These are phyloP conservation scores for Coregonus sp. DNA, from an alignment of 2,797 vertebrate species.

Conservation along the genomic window DNA sequence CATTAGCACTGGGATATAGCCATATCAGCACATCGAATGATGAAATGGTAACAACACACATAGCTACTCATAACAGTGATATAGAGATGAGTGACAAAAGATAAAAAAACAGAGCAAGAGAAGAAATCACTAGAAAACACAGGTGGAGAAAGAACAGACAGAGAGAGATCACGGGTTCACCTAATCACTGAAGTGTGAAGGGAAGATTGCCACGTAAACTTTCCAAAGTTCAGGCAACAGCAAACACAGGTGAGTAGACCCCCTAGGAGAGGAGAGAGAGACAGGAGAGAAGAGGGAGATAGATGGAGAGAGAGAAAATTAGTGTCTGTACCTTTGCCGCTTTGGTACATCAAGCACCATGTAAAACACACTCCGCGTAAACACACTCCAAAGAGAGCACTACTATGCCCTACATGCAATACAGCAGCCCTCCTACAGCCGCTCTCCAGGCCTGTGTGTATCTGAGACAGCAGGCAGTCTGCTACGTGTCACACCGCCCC, in stretches of 20 bases:
- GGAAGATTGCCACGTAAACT: slow-evolving; percentile 66
- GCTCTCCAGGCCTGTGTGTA: not conserved
- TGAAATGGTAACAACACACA: not conserved
- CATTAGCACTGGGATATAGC: too few relatives aligned
- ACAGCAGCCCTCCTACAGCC: slow-evolving; percentile 20
- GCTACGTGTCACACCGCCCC: not conserved
- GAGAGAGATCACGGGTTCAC: slow-evolving; percentile 21
- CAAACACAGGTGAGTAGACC: slow-evolving; percentile 59
- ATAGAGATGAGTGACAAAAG: not conserved
- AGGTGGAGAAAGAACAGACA: not conserved
- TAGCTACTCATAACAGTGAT: too few relatives aligned
- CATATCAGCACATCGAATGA: too few relatives aligned
- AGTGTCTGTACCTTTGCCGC: slow-evolving; percentile 52
- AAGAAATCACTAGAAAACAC: not conserved
- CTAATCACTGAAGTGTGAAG: slow-evolving; percentile 33
- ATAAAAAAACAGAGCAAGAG: not conserved
- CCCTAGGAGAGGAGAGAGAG: not conserved
- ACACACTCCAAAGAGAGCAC: not conserved
- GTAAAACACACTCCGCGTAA: not conserved
- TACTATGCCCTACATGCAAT: slow-evolving; percentile 1
- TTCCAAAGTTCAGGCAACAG: slow-evolving; percentile 68
- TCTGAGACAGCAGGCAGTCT: not conserved
- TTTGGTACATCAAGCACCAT: slow-evolving; percentile 50
- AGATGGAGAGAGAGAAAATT: not conserved
- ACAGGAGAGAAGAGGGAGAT: slow-evolving; percentile 3